phyloP scores from a whole-genome alignment of 2,888 invertebrate genomes.

The Drosophila flavopinicola region DNA sequence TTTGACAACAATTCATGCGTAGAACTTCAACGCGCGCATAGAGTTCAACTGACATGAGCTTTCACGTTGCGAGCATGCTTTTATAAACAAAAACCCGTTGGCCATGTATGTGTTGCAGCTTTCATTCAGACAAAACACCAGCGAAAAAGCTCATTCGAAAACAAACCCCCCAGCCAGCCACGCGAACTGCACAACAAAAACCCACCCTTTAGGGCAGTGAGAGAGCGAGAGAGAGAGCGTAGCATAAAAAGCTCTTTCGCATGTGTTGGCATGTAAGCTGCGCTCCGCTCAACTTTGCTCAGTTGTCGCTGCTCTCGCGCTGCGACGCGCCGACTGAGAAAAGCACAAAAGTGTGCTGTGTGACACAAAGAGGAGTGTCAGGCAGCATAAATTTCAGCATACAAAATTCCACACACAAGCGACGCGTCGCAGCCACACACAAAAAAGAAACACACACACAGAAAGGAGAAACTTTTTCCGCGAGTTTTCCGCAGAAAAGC shows the following conservation, averaged over 20 bases:
- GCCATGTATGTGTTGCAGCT: conserved; percentile 23
- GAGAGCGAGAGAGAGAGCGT: conserved; percentile 4
- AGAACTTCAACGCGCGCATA: conserved; percentile 6
- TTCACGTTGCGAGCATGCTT: conserved; percentile 17
- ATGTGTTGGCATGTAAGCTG: conserved; percentile 65
- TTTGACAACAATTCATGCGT: not conserved
- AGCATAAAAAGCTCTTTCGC: conserved; percentile 52
- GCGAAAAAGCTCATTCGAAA: conserved; percentile 39
- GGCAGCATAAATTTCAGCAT: conserved; percentile 78
- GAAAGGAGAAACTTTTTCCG: conserved; percentile 71
- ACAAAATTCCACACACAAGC: conserved; percentile 72
- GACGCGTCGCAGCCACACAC: conserved; percentile 67
- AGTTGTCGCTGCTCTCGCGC: conserved; percentile 21
- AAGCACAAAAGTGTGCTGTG: conserved; percentile 54
- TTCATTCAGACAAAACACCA: conserved; percentile 30
- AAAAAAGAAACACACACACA: conserved; percentile 25
- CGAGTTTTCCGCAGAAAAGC: conserved; percentile 69
- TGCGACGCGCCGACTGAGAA: conserved; percentile 35
- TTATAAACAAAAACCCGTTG: not conserved
- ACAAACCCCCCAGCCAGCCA: conserved; percentile 42
- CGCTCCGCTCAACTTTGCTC: conserved; percentile 36
- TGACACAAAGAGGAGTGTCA: conserved; percentile 78
- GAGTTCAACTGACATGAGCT: conserved; percentile 16
- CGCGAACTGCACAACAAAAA: conserved; percentile 41
- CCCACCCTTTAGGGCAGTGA: conserved; percentile 47